Base-by-base conservation (phyloP, 2,113 vertebrate genomes). In the Etheostoma spectabile region DNA sequence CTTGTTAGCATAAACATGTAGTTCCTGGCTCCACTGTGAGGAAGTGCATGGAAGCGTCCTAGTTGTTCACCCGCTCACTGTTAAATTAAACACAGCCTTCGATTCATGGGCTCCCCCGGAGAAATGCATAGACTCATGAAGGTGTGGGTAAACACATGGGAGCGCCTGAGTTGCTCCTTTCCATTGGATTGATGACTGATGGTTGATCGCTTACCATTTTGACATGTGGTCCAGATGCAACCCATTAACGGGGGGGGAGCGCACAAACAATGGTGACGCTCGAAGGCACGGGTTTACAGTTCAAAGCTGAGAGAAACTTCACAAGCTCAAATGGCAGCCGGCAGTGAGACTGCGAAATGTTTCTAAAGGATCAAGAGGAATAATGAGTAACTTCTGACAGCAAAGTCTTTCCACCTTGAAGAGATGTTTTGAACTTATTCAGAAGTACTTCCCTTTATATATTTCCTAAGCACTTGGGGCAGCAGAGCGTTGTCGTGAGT, bases 231-330 rank as follows among this genome's bases (percentile, higher is more conserved):
- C 76, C 67, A 86, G 77, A 87, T 80, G 76, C 82, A 84, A 64
- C 14, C 24, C 66, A 59, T 59, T 79, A 71, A 82, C 80, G 80
- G 84, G 71, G 70, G 70, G 69, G 72, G 74, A 71, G 72, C 1
- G 42, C 60, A 49, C 67, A 82, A 80, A 87, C 83, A 79, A 53
- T 22, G 22, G 76, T 35, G 22, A 65, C 49, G 67, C 74, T 82
- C 33, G 18, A 71, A 80, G 67, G 66, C 68, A 77, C 27, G 56
- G 52, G 51, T 49, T n/a, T 75, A 21, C 35, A 42, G 83, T 83
- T 84, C 82, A 89, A 89, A 87, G 89, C 78, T 57, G 55, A 1
- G 13, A 65, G 68, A 77, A 48, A 70, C 82, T 87, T 86, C 85
- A 85, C 66, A 83, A 59, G 78, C 72, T 53, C 49, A 60, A 76